A percentile compares a stretch with the other conserved stretches of the same genome.
Evolutionary conservation across 2,888 invertebrate genomes (phyloP).

Genomic region (Lottia gigantea): DNA sequence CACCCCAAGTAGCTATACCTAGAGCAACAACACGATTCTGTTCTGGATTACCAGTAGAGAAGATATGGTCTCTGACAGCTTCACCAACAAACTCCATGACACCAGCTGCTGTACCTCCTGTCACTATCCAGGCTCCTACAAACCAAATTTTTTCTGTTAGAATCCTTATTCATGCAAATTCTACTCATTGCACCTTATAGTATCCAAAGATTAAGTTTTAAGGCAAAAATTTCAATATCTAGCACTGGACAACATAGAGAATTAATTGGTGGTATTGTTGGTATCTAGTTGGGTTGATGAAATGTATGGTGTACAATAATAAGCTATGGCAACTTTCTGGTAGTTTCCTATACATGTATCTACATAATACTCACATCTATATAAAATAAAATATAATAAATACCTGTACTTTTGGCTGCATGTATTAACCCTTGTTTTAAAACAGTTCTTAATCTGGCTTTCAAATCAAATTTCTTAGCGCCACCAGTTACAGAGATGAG

Average conservation of each 20-base stretch:
- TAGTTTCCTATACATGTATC: too few relatives aligned
- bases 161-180: not conserved
- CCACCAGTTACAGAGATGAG: constrained; percentile 68
- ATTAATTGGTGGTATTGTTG: not conserved
- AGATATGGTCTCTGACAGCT: constrained; percentile 62
- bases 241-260: too few relatives aligned
- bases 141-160: not conserved
- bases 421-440: constrained; percentile 65
- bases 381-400: too few relatives aligned
- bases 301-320: too few relatives aligned
- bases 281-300: too few relatives aligned
- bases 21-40: constrained; percentile 57
- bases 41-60: constrained; percentile 48
- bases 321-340: too few relatives aligned
- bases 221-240: not conserved
- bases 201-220: not conserved
- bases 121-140: constrained; percentile 68
- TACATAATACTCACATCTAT: too few relatives aligned
- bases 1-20: constrained; percentile 66
- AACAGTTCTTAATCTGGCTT: constrained; percentile 47
- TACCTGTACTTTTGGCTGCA: constrained; percentile 66
- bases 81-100: constrained; percentile 69
- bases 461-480: constrained; percentile 65
- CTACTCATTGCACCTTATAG: not conserved
- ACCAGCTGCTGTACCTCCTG: constrained; percentile 65